Evolutionary conservation across 2,113 vertebrate genomes (phyloP), one percentile per base, ranked within the genome.

Genomic region (Eonycteris spelaea): DNA sequence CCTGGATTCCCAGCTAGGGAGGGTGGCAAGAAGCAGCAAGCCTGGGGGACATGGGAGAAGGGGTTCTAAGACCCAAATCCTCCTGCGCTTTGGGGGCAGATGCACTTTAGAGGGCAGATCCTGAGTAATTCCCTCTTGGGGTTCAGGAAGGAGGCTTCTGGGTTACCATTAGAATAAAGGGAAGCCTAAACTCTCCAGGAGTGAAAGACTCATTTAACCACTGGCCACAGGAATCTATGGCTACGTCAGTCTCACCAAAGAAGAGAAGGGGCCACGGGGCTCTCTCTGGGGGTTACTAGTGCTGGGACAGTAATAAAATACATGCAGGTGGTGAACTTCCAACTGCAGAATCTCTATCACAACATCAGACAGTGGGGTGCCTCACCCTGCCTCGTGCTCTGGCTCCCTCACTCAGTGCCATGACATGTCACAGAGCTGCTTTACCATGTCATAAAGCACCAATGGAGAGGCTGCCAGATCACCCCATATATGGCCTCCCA

Each of bases 191-290:
- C 18, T 33, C 38, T 67, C 24, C 26, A 53, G 73, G 16, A 35
- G 19, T 11, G 7, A 45, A 78, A 70, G 40, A 16, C 19, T 22
- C 59, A 40, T 59, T 68, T 71, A 13, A n/a, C 13, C 26, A 19
- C 1, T 0, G 24, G 8, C 19, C 4, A 13, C 0, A 3, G 65
- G 48, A 43, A 24, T 19, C 67, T 55, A 33, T 9, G 59, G 68
- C 59, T 48, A 4, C 33, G 40, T 30, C 24, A 28, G 67, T 59
- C 57, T 87, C 57, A 91, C 35, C n/a, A 38, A 71, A 70, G 70
- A 61, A 51, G 43, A 33, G 9, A 9, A 48, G 55, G 13, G n/a
- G 40, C 22, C 16, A 26, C 5, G 5, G 3, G 43, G 45, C 40
- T 61, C 85, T 40, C 22, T 38, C 53, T 3, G 0, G 22, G 68